These are phyloP conservation scores for Drosophila mojavensis DNA, from an alignment of 1,140 invertebrate genomes.

Conservation along the genomic window DNA sequence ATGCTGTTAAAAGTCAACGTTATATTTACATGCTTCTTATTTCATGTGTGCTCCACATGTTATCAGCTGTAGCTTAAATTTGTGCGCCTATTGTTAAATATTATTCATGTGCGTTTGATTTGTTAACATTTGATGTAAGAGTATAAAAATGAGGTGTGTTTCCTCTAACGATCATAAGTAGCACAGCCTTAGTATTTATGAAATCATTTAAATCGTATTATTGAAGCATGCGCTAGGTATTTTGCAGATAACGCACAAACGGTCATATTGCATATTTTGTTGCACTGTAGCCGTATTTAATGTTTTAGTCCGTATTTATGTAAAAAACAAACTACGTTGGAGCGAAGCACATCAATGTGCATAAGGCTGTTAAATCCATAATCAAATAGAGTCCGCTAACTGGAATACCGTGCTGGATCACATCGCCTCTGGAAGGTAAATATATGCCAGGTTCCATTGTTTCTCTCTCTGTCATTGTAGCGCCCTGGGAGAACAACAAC, in stretches of 20 bases:
- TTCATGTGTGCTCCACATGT: too few species aligned
- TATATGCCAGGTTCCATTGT: conserved; percentile 34
- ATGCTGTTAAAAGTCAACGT: too few species aligned
- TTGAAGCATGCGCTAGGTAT: background rate
- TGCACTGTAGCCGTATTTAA: conserved; percentile 39
- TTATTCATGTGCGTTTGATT: too few species aligned
- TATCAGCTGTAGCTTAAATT: too few species aligned
- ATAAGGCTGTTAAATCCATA: conserved; percentile 18
- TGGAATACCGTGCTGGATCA: conserved; percentile 25
- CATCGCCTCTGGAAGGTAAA: conserved; percentile 24
- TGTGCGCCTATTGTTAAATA: too few species aligned
- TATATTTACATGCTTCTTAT: too few species aligned
- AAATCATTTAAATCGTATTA: background rate
- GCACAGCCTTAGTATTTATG: background rate
- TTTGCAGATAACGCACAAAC: background rate
- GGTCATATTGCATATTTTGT: conserved; percentile 46
- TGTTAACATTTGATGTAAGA: too few species aligned
- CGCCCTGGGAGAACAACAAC: conserved; percentile 16
- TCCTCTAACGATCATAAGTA: background rate
- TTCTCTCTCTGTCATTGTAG: conserved; percentile 15
- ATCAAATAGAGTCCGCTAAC: conserved; percentile 20
- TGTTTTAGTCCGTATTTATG: conserved; percentile 49
- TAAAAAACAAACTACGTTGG: conserved; percentile 23
- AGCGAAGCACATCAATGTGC: conserved; percentile 24
- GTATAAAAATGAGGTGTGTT: too few species aligned